These are phyloP conservation scores for Podiceps cristatus DNA, from an alignment of 2,113 vertebrate genomes.

Conservation along the genomic window DNA sequence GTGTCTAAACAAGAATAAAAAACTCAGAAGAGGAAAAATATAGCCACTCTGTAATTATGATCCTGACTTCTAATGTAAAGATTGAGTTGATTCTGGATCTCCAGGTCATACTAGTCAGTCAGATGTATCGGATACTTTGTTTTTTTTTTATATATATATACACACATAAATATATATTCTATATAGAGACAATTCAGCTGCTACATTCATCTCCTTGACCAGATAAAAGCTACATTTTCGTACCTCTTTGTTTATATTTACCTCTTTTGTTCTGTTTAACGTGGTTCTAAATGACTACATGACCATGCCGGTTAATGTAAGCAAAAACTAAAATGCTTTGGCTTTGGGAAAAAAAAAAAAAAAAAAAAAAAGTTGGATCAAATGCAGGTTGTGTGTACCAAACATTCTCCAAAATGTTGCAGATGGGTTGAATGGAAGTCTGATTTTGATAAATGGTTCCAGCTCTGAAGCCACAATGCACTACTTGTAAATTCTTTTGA, in stretches of 20 bases:
- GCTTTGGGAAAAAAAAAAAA: neutral
- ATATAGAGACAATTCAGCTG: neutral
- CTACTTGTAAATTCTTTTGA: neutral
- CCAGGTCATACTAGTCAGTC: neutral
- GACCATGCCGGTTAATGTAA: neutral
- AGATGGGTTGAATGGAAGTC: neutral
- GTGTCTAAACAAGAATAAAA: neutral
- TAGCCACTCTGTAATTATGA: neutral
- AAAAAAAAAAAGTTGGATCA: neutral
- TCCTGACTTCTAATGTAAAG: neutral
- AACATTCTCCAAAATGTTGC: neutral
- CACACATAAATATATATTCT: neutral
- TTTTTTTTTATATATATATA: neutral
- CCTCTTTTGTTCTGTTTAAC: neutral
- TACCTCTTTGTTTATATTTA: neutral
- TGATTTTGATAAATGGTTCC: neutral
- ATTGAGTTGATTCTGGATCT: neutral
- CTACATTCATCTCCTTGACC: neutral
- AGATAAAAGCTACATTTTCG: neutral
- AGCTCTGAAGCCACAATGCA: neutral
- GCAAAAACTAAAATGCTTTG: neutral
- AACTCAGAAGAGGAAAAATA: neutral
- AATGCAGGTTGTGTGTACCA: neutral
- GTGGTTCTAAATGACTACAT: neutral
- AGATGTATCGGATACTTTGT: neutral